Conservation (phyloP, 2,888 invertebrate species). For the Synanthedon tipuliformis region DNA sequence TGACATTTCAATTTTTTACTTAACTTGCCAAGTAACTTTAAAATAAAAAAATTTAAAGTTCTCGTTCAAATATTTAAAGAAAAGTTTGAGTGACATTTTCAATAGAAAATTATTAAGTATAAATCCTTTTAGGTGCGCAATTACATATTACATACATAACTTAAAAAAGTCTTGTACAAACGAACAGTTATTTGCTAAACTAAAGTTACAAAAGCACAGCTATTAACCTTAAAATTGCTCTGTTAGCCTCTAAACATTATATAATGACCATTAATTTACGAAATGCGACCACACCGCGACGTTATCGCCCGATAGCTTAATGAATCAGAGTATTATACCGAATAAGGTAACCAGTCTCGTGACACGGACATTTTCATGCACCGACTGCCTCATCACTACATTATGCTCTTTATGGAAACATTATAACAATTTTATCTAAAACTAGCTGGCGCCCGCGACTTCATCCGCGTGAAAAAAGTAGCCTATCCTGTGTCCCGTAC, state of each 20-base stretch:
- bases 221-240: neutral
- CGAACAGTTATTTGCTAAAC: no score
- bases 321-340: constrained; percentile 40
- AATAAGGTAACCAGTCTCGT: constrained; percentile 24
- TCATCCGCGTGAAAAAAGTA: no score
- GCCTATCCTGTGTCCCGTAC: no score
- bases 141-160: no score
- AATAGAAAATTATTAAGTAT: no score
- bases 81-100: no score
- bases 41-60: no score
- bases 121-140: no score
- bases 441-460: no score
- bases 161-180: no score
- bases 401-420: constrained; percentile 39
- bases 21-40: constrained; percentile 1
- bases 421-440: no score
- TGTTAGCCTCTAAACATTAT: neutral
- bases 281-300: constrained; percentile 23
- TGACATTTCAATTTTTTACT: neutral
- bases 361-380: constrained; percentile 22
- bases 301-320: constrained; percentile 37
- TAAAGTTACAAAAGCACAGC: neutral
- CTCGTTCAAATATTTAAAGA: no score
- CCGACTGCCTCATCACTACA: constrained; percentile 31
- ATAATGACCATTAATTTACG: constrained; percentile 14